Evolutionary conservation across 2,797 vertebrate species (phyloP), one percentile per base, ranked within the genome.

Genomic region (Falco rusticolus): DNA sequence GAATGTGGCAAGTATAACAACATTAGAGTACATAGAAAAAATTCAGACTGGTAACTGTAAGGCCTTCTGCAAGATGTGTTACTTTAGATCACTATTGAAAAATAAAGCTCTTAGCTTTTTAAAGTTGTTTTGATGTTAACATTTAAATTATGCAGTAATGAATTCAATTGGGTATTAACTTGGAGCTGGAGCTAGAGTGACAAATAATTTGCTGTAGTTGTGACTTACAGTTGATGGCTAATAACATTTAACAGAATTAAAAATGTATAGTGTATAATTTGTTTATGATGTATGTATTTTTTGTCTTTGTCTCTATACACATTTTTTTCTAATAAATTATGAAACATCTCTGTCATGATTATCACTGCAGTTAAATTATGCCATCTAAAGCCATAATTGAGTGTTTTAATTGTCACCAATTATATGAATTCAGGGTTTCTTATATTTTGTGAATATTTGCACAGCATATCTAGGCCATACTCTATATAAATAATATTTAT

Each of bases 1-100:
- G 98, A 99, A 97, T 99, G 99, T 80, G 98, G 99, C 99, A 97
- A 98, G 99, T 98, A 91, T 61, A 89, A 80, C 51, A 60, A 80
- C 78, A 90, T 39, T 17, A 51, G 22, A 89, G 4, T 39, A 89
- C 92, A 94, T 9, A 65, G 34, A 65, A 81, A 48, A 41, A 51
- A 31, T 57, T 66, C 26, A 63, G 13, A 47, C 26, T 83, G 65
- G n/a, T 65, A 51, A 65, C 50, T 66, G 6, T 43, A 47, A 77
- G 61, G 16, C n/a, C 15, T 85, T 77, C 37, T 59, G 53, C 26
- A 59, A 48, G 29, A 5, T 16, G 20, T 68, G 3, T 20, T 43
- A 29, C 6, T 78, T 57, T 18, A 9, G 71, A 34, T 37, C 31
- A 45, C 18, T 76, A 3, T 6, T 79, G n/a, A 18, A 72, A 86